phyloP scores from a whole-genome alignment of 2,113 vertebrate species.

The Cephalophus harveyi region DNA sequence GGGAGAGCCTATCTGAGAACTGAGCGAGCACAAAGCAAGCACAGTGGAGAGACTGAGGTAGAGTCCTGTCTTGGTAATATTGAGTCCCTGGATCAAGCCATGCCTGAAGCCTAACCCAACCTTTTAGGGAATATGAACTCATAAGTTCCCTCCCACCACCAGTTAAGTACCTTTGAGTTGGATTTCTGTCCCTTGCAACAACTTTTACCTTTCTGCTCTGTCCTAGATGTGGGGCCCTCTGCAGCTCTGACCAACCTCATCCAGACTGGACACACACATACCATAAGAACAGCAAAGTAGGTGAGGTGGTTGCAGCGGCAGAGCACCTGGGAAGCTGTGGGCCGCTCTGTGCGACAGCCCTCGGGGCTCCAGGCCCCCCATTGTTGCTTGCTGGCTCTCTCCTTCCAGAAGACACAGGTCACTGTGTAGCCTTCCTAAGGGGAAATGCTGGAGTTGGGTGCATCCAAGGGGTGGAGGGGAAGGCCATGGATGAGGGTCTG shows the following conservation, averaged over 20 bases:
- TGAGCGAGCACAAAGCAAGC: neutral
- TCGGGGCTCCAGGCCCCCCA: conserved; percentile 66
- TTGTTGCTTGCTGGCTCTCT: neutral
- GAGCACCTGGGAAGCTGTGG: neutral
- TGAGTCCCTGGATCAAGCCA: neutral
- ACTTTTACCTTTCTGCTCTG: neutral
- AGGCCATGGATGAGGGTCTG: neutral
- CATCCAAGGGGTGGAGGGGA: neutral
- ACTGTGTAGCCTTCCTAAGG: conserved; percentile 27
- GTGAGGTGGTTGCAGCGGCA: conserved; percentile 76
- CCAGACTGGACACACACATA: neutral
- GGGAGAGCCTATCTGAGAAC: neutral
- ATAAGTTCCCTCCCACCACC: neutral
- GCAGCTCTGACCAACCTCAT: neutral
- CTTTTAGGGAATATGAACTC: neutral
- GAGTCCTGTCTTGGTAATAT: neutral
- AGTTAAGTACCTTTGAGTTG: neutral
- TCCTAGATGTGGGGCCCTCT: neutral
- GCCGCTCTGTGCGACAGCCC: conserved; percentile 62
- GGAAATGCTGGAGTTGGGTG: neutral
- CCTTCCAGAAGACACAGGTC: conserved; percentile 75
- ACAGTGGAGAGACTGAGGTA: neutral
- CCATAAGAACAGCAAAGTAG: conserved; percentile 80
- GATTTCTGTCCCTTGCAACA: neutral
- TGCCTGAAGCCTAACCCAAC: neutral